Conservation (phyloP, 2,797 vertebrate genomes). For the Macropodus opercularis region DNA sequence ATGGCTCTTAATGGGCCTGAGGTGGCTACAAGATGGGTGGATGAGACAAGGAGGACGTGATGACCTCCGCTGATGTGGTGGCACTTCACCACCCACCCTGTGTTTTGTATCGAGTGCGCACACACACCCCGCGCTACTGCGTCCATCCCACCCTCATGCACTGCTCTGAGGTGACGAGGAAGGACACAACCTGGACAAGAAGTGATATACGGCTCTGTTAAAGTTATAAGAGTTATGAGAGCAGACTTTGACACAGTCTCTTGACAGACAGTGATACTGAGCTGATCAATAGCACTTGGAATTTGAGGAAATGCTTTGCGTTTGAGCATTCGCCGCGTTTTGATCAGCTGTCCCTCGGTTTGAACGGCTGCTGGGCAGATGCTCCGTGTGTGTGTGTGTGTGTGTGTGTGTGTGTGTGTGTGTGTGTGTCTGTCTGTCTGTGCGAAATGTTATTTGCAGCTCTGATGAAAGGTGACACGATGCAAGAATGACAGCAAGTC, state of each 20-base stretch:
- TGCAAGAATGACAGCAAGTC: slow-evolving; percentile 95
- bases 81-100: slow-evolving; percentile 87
- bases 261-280: slow-evolving; percentile 39
- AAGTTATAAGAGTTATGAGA: slow-evolving; percentile 9
- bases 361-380: slow-evolving; percentile 81
- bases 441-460: slow-evolving; percentile 94
- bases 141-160: slow-evolving; percentile 80
- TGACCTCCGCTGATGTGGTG: slow-evolving; percentile 95
- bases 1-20: slow-evolving; percentile 83
- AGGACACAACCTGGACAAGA: slow-evolving; percentile 51
- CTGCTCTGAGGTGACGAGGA: slow-evolving; percentile 47
- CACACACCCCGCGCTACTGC: slow-evolving; percentile 79
- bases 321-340: slow-evolving; percentile 93
- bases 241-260: slow-evolving; percentile 32
- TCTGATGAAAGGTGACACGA: slow-evolving; percentile 97
- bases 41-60: slow-evolving; percentile 83
- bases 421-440: slow-evolving; percentile 18
- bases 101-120: slow-evolving; percentile 82
- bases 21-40: slow-evolving; percentile 73
- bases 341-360: slow-evolving; percentile 94
- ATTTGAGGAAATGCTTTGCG: slow-evolving; percentile 88
- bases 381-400: too few relatives aligned
- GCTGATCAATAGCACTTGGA: slow-evolving; percentile 38
- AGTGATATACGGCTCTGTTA: slow-evolving; percentile 56
- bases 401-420: too few relatives aligned